These are phyloP conservation scores for Drosophila greeni DNA, from an alignment of 2,888 invertebrate species.

Conservation along the genomic window DNA sequence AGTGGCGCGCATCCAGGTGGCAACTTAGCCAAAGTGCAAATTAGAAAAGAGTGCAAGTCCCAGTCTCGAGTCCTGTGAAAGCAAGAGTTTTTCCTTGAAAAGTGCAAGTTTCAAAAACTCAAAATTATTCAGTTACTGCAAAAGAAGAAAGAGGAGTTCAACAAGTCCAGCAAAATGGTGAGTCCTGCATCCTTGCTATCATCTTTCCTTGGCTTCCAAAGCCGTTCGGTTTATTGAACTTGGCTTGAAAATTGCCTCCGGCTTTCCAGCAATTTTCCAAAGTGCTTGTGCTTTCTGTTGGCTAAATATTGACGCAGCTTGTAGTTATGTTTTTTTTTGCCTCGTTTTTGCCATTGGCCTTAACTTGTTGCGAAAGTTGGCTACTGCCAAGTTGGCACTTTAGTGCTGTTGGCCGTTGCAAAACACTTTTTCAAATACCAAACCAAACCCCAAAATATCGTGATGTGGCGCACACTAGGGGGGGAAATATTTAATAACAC, in stretches of 20 bases:
- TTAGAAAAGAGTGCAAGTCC: constrained; percentile 39
- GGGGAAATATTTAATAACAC: constrained; percentile 21
- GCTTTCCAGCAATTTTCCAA: constrained; percentile 32
- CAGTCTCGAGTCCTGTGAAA: constrained; percentile 3
- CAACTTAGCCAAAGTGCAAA: constrained; percentile 24
- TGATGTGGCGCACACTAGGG: constrained; percentile 34
- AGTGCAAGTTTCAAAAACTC: constrained; percentile 11
- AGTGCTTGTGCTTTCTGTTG: constrained; percentile 10
- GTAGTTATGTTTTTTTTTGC: constrained; percentile 27
- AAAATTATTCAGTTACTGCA: constrained; percentile 8
- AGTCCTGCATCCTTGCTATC: constrained; percentile 32
- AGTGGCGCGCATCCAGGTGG: constrained; percentile 59
- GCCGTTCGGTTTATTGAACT: constrained; percentile 31
- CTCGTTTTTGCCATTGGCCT: constrained; percentile 29
- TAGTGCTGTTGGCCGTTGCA: constrained; percentile 35
- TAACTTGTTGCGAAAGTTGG: constrained; percentile 68
- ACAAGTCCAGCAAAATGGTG: constrained; percentile 46
- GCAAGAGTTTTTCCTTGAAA: constrained; percentile 8
- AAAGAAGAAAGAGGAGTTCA: neutral
- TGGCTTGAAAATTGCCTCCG: constrained; percentile 17
- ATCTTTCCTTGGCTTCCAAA: neutral
- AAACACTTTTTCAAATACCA: constrained; percentile 52
- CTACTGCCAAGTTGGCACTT: constrained; percentile 52
- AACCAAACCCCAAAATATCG: constrained; percentile 13
- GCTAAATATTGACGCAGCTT: constrained; percentile 25